Base-by-base conservation (phyloP, 2,888 invertebrate species). In the Stictocephala bisonia region DNA sequence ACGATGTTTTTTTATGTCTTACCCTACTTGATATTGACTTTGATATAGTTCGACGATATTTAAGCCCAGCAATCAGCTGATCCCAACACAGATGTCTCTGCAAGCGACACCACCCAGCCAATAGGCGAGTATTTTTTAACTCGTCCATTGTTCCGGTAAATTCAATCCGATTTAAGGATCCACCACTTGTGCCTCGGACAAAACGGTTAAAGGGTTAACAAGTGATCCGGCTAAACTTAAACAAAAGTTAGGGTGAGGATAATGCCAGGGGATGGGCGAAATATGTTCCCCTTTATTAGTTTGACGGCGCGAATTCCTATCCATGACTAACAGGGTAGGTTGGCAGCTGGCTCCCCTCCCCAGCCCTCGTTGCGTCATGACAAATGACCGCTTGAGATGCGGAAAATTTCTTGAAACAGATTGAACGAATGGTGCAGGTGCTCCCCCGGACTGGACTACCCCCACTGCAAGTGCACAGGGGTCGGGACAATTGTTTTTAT, bases 281-380 rank as follows among this genome's bases (percentile, higher is more conserved):
- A 58, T 58, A 58, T 58, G 58, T 71, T 44, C 70, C 70, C 70
- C 58, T 71, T 58, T 71, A 71, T 71, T 71, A 64, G 41, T 41
- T 44, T 44, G 58, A 53, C 58, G 56, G 71, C 70, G 44, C 67
- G 73, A 64, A 72, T 72, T 72, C 72, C 72, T 27, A 41, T 72
- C 72, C 72, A 72, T 72, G 72, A 72, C 72, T 74, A 74, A 74
- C 68, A 48, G 51, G 71, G 15, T 29, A 35, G 20, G 51, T 22
- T 58, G 69, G 68, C 69, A 40, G 44, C 53, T 35, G 31, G 18
- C 53, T 51, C 26, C 13, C 29, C 48, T 48, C 29, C 27, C 53
- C 70, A 31, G 67, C 22, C 31, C 67, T 44, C 40, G 51, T 56
- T 68, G 53, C 85, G 72, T 66, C 50, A 72, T 72, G 72, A 72